phyloP scores from a whole-genome alignment of 2,113 vertebrate genomes.

The Peromyscus californicus region DNA sequence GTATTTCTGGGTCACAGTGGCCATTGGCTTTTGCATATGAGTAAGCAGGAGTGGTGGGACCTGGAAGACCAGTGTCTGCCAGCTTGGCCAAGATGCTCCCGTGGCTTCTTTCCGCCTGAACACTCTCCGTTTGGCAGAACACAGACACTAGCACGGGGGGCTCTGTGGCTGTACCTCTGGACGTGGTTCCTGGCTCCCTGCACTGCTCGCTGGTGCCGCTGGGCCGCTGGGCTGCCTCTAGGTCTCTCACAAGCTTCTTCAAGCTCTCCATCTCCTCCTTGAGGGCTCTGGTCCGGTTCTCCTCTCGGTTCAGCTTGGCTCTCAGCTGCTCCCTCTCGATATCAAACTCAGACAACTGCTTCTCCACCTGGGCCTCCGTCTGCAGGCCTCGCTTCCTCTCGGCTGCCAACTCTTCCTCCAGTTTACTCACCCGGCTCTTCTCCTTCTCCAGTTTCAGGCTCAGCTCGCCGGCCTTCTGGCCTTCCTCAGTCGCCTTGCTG shows the following conservation, averaged over 20 bases:
- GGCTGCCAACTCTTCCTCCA: slow-evolving; percentile 90
- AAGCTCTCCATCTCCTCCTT: slow-evolving; percentile 92
- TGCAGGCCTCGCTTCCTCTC: slow-evolving; percentile 90
- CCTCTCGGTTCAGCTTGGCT: slow-evolving; percentile 92
- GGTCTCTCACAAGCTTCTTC: slow-evolving; percentile 88
- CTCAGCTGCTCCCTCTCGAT: slow-evolving; percentile 93
- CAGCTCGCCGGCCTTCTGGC: slow-evolving; percentile 92
- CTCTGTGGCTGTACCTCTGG: slow-evolving; percentile 82
- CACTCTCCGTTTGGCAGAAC: slow-evolving; percentile 90
- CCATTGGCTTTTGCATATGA: slow-evolving; percentile 92
- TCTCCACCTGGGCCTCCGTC: slow-evolving; percentile 93
- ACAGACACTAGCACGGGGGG: slow-evolving; percentile 78
- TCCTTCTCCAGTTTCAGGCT: slow-evolving; percentile 92
- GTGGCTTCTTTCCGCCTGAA: slow-evolving; percentile 81
- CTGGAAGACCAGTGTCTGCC: background rate
- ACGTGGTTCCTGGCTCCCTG: slow-evolving; percentile 67
- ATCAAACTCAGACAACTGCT: slow-evolving; percentile 94
- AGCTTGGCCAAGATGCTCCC: slow-evolving; percentile 65
- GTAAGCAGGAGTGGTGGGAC: slow-evolving; percentile 75
- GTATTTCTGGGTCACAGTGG: slow-evolving; percentile 85
- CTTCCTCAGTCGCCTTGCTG: slow-evolving; percentile 94
- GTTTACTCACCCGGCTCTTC: slow-evolving; percentile 88
- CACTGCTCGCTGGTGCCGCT: background rate
- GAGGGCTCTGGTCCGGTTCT: slow-evolving; percentile 91
- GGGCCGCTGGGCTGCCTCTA: slow-evolving; percentile 83